A percentile compares a stretch with the other conserved stretches of the same genome.
phyloP scores from a whole-genome alignment of 2,797 vertebrate species.

The Tauraco hartlaubi region DNA sequence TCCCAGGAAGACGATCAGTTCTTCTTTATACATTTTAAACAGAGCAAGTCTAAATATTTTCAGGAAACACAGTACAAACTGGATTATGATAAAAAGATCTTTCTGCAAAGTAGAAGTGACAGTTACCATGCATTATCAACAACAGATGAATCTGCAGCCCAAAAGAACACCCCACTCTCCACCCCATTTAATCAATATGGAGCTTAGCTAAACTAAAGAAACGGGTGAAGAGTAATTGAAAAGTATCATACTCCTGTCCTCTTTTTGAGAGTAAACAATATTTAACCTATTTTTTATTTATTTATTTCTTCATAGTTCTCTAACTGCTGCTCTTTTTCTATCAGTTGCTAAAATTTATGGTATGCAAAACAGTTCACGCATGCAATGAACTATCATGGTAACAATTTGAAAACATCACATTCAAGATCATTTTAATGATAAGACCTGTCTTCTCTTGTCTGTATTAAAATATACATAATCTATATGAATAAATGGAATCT shows the following conservation, averaged over 20 bases:
- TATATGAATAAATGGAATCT: conserved; percentile 45
- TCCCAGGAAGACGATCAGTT: neutral
- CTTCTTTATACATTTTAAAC: neutral
- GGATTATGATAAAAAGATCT: neutral
- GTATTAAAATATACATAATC: conserved; percentile 29
- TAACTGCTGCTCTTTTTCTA: neutral
- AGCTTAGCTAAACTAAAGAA: neutral
- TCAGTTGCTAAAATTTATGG: neutral
- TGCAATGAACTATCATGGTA: neutral
- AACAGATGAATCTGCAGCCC: neutral
- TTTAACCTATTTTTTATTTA: neutral
- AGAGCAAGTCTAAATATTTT: neutral
- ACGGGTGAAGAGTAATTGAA: neutral
- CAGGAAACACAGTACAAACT: neutral
- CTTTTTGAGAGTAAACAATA: neutral
- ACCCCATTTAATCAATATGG: neutral
- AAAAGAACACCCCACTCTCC: neutral
- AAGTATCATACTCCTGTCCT: neutral
- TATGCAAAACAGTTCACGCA: neutral
- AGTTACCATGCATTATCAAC: neutral
- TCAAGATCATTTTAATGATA: conserved; percentile 12
- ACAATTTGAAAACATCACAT: conserved; percentile 40
- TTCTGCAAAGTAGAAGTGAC: neutral
- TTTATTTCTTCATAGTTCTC: neutral
- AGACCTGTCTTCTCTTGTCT: conserved; percentile 8